Base-by-base conservation (phyloP, 2,888 invertebrate genomes). In the Venustoraphidia nigricollis region DNA sequence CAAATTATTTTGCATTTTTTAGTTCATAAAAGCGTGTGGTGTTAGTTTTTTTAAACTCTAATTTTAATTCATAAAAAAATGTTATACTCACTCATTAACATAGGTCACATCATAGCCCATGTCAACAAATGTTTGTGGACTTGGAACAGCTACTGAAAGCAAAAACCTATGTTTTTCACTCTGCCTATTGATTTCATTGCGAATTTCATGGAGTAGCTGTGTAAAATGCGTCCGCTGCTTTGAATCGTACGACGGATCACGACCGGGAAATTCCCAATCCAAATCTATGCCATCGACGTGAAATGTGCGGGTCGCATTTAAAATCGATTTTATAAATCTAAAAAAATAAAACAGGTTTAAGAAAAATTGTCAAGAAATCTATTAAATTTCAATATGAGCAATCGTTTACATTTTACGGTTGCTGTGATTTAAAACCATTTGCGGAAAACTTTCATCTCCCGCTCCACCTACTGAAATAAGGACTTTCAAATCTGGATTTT, bases 231-330 rank as follows among this genome's bases (percentile, higher is more conserved):
- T 76, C 48, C 77, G 73, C 59, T 88, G 81, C 51, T 66, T 65
- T 53, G 37, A 11, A 49, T 64, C 61, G 5, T 53, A 46, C n/a
- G 56, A 52, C 10, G 55, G 52, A 36, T 67, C 61, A 58, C 82
- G 72, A 1, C 76, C 81, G 2, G 91, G 91, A 64, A 90, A 92
- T 62, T 92, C 92, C 88, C 88, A 90, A 61, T 90, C 90, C 35
- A 89, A 65, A 65, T 90, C 85, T 1, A 85, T 63, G 8, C 84
- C 85, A 63, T 86, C 83, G 34, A 83, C 64, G 37, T 67, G 67
- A 52, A 73, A 72, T 34, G 67, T 65, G 50, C 68, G 68, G 35
- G 81, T 66, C 39, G 73, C 62, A 50, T 67, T 60, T 54, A 73
- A 56, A 14, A 72, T 66, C 8, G 75, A 73, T 52, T 60, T 59